Evolutionary conservation across 2,888 invertebrate genomes (phyloP).

Genomic region (Parasteatoda lunata): DNA sequence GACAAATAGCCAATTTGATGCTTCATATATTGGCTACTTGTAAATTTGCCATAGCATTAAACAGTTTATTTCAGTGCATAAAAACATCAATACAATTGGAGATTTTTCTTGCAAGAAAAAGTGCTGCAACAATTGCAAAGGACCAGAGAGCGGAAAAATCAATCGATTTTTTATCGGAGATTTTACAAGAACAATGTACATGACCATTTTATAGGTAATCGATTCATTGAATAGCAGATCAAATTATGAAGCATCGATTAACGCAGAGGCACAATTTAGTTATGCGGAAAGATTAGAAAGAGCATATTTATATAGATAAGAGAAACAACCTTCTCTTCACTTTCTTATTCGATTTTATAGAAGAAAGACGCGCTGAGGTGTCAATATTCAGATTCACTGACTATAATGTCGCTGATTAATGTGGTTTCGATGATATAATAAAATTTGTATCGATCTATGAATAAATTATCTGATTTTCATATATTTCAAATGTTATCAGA

Average conservation of each 20-base stretch:
- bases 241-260: conserved; percentile 64
- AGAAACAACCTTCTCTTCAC: conserved; percentile 5
- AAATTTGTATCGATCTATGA: not conserved
- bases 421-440: not conserved
- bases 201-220: conserved; percentile 57
- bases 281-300: conserved; percentile 51
- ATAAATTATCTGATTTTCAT: too few species aligned
- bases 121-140: not conserved
- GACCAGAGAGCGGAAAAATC: conserved; percentile 18
- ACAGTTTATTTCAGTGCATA: not conserved
- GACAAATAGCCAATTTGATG: not conserved
- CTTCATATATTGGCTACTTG: not conserved
- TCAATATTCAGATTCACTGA: not conserved
- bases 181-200: conserved; percentile 55
- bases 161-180: conserved; percentile 64
- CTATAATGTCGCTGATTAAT: not conserved
- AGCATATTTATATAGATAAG: conserved; percentile 46
- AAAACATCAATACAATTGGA: not conserved
- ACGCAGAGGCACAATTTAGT: conserved; percentile 32
- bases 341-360: conserved; percentile 24
- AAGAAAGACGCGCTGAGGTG: conserved; percentile 3
- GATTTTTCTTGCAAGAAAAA: not conserved
- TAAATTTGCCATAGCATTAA: not conserved
- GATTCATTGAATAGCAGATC: conserved; percentile 51
- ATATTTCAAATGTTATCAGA: too few species aligned